These are phyloP conservation scores for Zoanthus gigantus DNA, from an alignment of 92 coral and sea anemone genomes.

Conservation along the genomic window DNA sequence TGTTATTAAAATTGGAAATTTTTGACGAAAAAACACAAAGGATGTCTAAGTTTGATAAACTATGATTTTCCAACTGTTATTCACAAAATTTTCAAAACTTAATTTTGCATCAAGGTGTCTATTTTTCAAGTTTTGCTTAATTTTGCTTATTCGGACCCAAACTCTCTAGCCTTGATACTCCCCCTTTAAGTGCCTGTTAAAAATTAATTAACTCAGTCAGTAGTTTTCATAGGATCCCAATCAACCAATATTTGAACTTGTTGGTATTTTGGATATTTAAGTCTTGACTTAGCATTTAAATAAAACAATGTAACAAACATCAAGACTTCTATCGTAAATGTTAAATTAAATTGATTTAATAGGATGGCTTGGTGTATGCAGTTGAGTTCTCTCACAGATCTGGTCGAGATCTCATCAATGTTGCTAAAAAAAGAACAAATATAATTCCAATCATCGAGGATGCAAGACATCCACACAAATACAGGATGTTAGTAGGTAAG, in stretches of 20 bases:
- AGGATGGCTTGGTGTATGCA: conserved; percentile 99
- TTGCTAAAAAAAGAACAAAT: conserved; percentile 98
- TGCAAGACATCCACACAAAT: conserved; percentile 99
- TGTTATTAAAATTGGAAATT: no score
- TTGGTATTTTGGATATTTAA: not conserved
- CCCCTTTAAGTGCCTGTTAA: no score
- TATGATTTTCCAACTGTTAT: no score
- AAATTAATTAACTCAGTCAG: no score
- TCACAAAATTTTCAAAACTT: no score
- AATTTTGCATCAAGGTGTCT: no score
- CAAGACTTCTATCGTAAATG: not conserved
- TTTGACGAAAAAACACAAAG: no score
- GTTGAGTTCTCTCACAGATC: conserved; percentile 99
- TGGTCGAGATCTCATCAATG: conserved; percentile 97
- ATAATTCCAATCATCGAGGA: conserved; percentile 99
- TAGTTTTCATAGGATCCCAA: not conserved
- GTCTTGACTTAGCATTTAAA: not conserved
- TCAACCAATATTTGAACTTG: not conserved
- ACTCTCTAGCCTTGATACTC: no score
- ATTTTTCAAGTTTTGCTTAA: no score
- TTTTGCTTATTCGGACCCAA: no score
- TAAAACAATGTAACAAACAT: not conserved
- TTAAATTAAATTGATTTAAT: not conserved
- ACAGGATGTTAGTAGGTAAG: conserved; percentile 99
- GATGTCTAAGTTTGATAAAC: no score